Base-by-base conservation (phyloP, 2,113 vertebrate species). In the Paradoxurus hermaphroditus region DNA sequence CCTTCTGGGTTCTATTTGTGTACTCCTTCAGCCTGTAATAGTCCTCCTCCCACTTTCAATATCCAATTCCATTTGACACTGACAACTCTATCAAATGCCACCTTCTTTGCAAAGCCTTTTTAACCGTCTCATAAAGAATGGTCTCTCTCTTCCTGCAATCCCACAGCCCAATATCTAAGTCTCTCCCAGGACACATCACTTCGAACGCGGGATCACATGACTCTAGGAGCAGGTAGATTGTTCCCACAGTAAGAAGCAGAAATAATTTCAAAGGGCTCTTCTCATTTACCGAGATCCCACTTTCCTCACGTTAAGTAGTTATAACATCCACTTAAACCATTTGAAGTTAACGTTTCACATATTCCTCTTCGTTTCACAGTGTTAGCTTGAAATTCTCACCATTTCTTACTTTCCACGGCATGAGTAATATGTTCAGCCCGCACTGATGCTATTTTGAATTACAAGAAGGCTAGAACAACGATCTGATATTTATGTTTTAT, bases 401-500 rank as follows among this genome's bases (percentile, higher is more conserved):
- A 90, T 94, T 98, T 96, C 94, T 96, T 91, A 78, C 72, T 97
- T 96, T 96, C 84, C 95, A 84, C 23, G 49, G 94, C 44, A 63
- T 79, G 90, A 97, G 82, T 91, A 97, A 70, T 72, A 77, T 14
- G 65, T 96, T 95, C 94, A 95, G 70, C 44, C 75, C 92, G 91
- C 44, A 51, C 44, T 92, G 91, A 27, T 95, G 93, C 88, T 97
- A 95, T 97, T 98, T 97, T 97, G 83, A 96, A 92, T 53, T 92
- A 97, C n/a, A 95, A 95, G 97, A 97, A 97, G 88, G n/a, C 89
- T 96, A 81, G 89, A 96, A 84, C 68, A 98, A 97, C 92, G 98
- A 96, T 78, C 93, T 86, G 19, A 96, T 98, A 91, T 97, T 98
- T 97, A 97, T 98, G 91, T 98, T 98, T 98, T 97, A 98, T 98